Evolutionary conservation across 2,113 vertebrate species (phyloP).

Genomic region (Apodemus speciosus): DNA sequence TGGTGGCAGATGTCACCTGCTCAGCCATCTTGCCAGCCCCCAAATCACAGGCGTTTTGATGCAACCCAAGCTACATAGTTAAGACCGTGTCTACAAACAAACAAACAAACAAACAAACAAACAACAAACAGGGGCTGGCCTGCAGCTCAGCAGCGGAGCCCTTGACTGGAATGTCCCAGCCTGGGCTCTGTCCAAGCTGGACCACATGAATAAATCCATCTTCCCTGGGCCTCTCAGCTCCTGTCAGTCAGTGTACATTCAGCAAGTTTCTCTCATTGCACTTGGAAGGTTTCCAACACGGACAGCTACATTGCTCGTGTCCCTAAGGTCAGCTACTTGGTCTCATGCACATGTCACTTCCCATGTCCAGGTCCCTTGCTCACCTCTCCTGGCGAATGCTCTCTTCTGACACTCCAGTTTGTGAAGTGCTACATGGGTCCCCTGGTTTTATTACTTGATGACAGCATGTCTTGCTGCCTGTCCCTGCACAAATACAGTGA

Average conservation of each 20-base stretch:
- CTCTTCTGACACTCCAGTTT: neutral
- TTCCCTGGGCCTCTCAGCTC: neutral
- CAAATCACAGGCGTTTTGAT: neutral
- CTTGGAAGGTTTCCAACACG: neutral
- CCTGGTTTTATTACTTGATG: neutral
- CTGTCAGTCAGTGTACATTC: too few relatives aligned
- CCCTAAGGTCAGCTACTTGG: neutral
- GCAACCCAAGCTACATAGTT: neutral
- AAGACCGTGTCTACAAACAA: neutral
- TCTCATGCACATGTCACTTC: neutral
- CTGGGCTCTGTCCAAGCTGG: neutral
- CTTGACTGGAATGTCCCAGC: neutral
- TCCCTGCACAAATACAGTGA: neutral
- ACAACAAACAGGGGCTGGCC: too few relatives aligned
- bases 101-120: neutral
- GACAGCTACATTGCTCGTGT: neutral
- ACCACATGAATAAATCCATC: neutral
- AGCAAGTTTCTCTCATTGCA: neutral
- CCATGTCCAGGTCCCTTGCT: too few relatives aligned
- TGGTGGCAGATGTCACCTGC: neutral
- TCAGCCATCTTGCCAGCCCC: neutral
- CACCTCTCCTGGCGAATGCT: neutral
- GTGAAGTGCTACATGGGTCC: neutral
- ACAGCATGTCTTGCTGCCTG: neutral
- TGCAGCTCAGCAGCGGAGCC: neutral